Evolutionary conservation across 2,797 vertebrate genomes (phyloP), one percentile per base, ranked within the genome.

Genomic region (Mionectes olivaceus): DNA sequence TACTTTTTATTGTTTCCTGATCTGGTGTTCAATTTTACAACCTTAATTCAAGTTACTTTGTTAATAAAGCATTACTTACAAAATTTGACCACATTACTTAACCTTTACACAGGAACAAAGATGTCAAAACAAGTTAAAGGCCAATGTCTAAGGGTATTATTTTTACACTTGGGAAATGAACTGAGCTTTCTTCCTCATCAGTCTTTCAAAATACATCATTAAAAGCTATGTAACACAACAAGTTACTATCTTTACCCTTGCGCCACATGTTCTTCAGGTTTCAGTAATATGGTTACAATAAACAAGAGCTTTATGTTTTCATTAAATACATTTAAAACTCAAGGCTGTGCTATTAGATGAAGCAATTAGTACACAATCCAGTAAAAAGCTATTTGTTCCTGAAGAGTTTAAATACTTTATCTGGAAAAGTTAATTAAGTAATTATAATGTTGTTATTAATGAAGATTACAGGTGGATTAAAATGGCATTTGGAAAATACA

Each of bases 1-100:
- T 85, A 80, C 65, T 83, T 94, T 96, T 94, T 95, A 94, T 92
- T 96, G 63, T 94, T 95, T 95, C 95, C 95, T 96, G 92, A 90
- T 86, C 87, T 83, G 89, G 89, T 89, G 90, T 75, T 93, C 94
- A 78, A 83, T 95, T 96, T 96, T 96, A 96, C 84, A 89, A 79
- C 92, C 76, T 83, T 87, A 93, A 94, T 92, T 73, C 30, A 92
- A 95, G 80, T 67, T 89, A 90, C 86, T 96, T 83, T 0, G 17
- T 92, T 96, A 92, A 93, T 97, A 95, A 93, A 91, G 69, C 92
- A 95, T 91, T 92, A 61, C 87, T 89, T 95, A 95, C 83, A 95
- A 94, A 94, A 95, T 93, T 63, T 92, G 84, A 94, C 93, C 87
- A 76, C 86, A 56, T 91, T 92, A 92, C 87, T 95, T 94, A 94